Base-by-base conservation (phyloP, 2,797 vertebrate genomes). In the Sebastes nivosus region DNA sequence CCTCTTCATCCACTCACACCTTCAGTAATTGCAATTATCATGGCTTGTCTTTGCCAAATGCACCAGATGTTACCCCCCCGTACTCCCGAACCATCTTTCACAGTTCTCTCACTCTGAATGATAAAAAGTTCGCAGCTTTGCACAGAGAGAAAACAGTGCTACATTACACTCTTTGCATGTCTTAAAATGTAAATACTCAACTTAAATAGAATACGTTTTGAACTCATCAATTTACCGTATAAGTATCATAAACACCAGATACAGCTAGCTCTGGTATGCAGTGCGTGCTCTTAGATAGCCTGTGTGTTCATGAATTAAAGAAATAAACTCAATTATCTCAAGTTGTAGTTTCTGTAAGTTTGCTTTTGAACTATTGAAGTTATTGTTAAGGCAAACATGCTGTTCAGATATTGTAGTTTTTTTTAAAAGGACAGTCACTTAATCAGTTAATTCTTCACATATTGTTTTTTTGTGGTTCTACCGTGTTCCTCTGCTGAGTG, bases 41-140 rank as follows among this genome's bases (percentile, higher is more conserved):
- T 52, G 42, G 20, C 59, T 78, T 32, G 59, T 84, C 73, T 87
- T 84, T 63, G 72, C 72, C 79, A 84, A 67, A 79, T 58, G 60
- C 61, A 69, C 75, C 91, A 92, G 91, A 90, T 92, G 92, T 89
- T 84, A 20, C 38, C 63, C 72, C 77, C n/a, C 22, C n/a, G 22
- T 24, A 71, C 81, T 29, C 38, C n/a, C 74, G 64, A 69, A 77
- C 67, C 67, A 71, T 66, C 52, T 83, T 63, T 29, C 52, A 70
- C 72, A 72, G 32, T 63, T 88, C 67, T 77, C 74, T 80, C 22
- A 71, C 84, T 65, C 55, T 84, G 82, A 89, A 85, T 86, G 20
- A 70, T 72, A 80, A 88, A 69, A 75, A 80, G 65, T 73, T 74
- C 36, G 32, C 76, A 72, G 74, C 60, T 67, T 52, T 27, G 27